Evolutionary conservation across 2,797 vertebrate genomes (phyloP).

Genomic region (Neosalanx taihuensis): DNA sequence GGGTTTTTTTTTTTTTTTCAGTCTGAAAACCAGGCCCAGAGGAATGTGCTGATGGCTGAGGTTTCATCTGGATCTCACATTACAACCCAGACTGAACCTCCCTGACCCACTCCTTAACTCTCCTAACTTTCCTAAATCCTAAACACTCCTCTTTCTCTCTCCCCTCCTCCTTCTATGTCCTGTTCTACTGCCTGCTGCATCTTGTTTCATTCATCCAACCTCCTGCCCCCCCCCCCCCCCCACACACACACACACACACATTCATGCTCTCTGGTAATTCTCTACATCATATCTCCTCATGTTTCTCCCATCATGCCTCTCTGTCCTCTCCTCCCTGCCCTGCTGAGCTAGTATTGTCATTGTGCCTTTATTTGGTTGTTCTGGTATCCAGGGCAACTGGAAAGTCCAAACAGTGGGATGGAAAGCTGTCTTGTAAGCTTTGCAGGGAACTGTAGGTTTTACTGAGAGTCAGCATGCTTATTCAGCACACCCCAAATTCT

Average conservation of each 20-base stretch:
- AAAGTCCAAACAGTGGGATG: conserved; percentile 55
- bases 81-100: conserved; percentile 70
- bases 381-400: conserved; percentile 61
- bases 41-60: conserved; percentile 78
- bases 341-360: conserved; percentile 51
- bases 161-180: conserved; percentile 3
- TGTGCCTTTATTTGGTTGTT: conserved; percentile 67
- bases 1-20: conserved; percentile 35
- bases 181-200: no score
- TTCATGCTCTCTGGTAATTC: no score
- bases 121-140: conserved; percentile 22
- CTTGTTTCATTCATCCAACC: no score
- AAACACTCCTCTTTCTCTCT: conserved; percentile 2
- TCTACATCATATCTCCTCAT: no score
- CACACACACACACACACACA: no score
- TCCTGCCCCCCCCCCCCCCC: no score
- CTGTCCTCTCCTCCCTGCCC: no score
- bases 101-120: conserved; percentile 55
- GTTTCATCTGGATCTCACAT: conserved; percentile 68
- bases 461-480: conserved; percentile 21
- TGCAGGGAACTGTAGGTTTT: conserved; percentile 19
- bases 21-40: conserved; percentile 57
- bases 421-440: conserved; percentile 56
- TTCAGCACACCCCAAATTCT: conserved; percentile 21
- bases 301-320: no score